A percentile compares a stretch with the other conserved stretches of the same genome.
phyloP scores from a whole-genome alignment of 2,888 invertebrate genomes.

The Cheiracanthium punctorium region DNA sequence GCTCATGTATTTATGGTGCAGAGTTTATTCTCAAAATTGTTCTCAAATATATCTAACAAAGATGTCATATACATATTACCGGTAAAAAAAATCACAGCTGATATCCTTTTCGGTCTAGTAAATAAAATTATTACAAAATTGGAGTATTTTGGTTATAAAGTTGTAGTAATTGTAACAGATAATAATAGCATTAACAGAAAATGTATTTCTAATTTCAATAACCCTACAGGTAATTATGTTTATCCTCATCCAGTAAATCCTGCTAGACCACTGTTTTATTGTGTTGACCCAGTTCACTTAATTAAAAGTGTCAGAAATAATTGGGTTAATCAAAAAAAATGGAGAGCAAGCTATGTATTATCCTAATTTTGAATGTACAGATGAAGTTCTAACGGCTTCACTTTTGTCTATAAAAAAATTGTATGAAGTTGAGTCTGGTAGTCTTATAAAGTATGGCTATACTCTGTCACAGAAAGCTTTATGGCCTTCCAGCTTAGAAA shows the following conservation, averaged over 20 bases:
- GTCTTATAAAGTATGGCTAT: constrained; percentile 15
- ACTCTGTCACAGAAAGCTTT: constrained; percentile 7
- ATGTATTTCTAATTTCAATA: constrained; percentile 3
- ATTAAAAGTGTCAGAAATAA: constrained; percentile 20
- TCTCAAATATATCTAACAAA: no score
- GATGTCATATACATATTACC: not conserved
- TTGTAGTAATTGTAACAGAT: constrained; percentile 1
- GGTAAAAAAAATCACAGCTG: no score
- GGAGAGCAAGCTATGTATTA: not conserved
- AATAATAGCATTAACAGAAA: constrained; percentile 29
- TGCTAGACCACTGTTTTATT: not conserved
- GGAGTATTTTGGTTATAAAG: no score
- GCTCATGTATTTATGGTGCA: not conserved
- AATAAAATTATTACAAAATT: no score
- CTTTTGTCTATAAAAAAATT: not conserved
- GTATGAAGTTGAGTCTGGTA: not conserved
- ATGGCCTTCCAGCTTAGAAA: constrained; percentile 7
- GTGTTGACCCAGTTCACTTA: constrained; percentile 4
- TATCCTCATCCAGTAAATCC: constrained; percentile 8
- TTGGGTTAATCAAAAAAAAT: constrained; percentile 29
- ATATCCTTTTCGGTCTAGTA: no score
- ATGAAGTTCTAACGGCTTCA: not conserved
- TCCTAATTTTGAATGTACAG: not conserved
- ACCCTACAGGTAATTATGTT: not conserved
- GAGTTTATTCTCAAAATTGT: not conserved